Base-by-base conservation (phyloP, 2,113 vertebrate genomes). In the Tragelaphus scriptus region DNA sequence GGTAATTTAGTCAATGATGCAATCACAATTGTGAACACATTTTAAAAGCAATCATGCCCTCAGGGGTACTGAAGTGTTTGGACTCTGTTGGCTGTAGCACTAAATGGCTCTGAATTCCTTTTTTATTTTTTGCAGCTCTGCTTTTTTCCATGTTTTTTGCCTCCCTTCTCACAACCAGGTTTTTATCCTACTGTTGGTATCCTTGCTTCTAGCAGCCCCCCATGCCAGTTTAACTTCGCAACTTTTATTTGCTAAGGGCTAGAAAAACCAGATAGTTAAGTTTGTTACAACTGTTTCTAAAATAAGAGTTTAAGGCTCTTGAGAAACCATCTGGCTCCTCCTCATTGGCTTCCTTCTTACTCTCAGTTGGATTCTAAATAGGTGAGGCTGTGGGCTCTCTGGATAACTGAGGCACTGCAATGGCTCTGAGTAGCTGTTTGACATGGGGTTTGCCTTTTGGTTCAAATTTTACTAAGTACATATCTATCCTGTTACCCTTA, bases 1-100 rank as follows among this genome's bases (percentile, higher is more conserved):
- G 94, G 56, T 86, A 91, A 96, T 95, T 95, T 68, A 93, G 61
- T 59, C 79, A 82, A 44, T 95, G 97, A 96, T 17, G 90, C 87
- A 92, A 40, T 53, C 26, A 23, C 95, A 89, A 89, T 71, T 86
- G 51, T 80, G 16, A 93, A 59, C 79, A 71, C 82, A 25, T 84
- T 51, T 86, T 65, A 88, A 85, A 97, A 94, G 63, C 53, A 75
- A 59, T 56, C 88, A 55, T 25, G 12, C 92, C 92, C 36, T 81
- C 8, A 4, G 87, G 96, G 92, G 93, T 15, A 56, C 32, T 4
- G 26, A 77, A 49, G 63, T 17, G 25, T 84, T 71, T 51, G 56
- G 47, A 40, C 65, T 79, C 51, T 55, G 68, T 10, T 84, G 56
- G 84, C 40, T 14, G 3, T 30, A 5, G 15, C 16, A 56, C 81